phyloP scores from a whole-genome alignment of 2,797 vertebrate species.

The Xiphophorus birchmanni region DNA sequence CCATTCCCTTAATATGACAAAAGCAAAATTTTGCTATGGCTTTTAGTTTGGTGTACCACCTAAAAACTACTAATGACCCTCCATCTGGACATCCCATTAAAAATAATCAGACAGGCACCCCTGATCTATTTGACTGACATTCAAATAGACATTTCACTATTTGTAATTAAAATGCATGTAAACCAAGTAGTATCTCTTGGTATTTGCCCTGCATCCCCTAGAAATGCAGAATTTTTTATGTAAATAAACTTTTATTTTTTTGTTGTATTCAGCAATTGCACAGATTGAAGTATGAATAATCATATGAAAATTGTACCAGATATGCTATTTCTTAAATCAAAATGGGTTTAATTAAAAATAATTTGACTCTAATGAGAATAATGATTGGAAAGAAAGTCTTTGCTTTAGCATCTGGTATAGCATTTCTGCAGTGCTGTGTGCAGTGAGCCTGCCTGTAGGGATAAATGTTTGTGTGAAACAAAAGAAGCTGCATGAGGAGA shows the following conservation, averaged over 20 bases:
- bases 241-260: background rate
- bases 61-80: background rate
- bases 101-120: background rate
- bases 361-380: background rate
- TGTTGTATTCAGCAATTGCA: background rate
- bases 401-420: conserved; percentile 3
- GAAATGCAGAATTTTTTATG: background rate
- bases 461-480: conserved; percentile 58
- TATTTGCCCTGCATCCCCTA: background rate
- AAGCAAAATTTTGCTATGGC: background rate
- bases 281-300: background rate
- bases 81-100: background rate
- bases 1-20: background rate
- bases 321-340: background rate
- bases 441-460: conserved; percentile 51
- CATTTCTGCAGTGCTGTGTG: conserved; percentile 62
- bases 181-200: background rate
- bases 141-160: background rate
- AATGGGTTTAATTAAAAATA: background rate
- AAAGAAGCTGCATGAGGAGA: conserved; percentile 45
- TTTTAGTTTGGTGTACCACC: background rate
- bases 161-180: background rate
- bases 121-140: background rate
- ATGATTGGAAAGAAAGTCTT: background rate
- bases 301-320: background rate